Conservation (phyloP, 2,113 vertebrate species). For the Rhagologus leucostigma region DNA sequence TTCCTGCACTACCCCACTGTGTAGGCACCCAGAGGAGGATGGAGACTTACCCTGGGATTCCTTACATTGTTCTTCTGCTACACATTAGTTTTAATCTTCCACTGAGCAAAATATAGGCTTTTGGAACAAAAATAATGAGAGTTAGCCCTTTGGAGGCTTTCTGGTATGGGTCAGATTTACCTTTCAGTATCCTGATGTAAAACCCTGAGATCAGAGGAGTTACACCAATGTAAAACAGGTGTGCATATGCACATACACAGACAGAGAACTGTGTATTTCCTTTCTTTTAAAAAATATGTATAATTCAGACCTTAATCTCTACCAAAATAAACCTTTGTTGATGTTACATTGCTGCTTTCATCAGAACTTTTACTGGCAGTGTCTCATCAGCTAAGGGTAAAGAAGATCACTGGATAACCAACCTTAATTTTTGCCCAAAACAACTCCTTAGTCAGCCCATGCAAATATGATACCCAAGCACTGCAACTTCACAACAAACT, state of each 20-base stretch:
- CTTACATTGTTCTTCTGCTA: conserved; percentile 62
- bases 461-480: neutral
- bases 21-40: conserved; percentile 52
- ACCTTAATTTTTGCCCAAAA: neutral
- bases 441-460: neutral
- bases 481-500: neutral
- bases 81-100: conserved; percentile 70
- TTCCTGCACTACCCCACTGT: conserved; percentile 24
- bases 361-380: neutral
- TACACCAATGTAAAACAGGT: conserved; percentile 53
- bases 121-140: conserved; percentile 32
- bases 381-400: neutral
- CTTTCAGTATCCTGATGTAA: conserved; percentile 8
- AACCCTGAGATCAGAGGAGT: conserved; percentile 54
- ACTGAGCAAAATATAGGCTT: conserved; percentile 54
- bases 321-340: neutral
- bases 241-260: neutral
- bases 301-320: neutral
- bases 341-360: neutral
- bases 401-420: neutral
- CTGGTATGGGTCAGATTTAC: conserved; percentile 23
- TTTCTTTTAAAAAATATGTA: neutral
- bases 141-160: conserved; percentile 58
- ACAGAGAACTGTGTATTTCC: neutral
- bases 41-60: conserved; percentile 58